Evolutionary conservation across 2,888 invertebrate species (phyloP), one percentile per base, ranked within the genome.

Genomic region (Meliscaeva auricollis): DNA sequence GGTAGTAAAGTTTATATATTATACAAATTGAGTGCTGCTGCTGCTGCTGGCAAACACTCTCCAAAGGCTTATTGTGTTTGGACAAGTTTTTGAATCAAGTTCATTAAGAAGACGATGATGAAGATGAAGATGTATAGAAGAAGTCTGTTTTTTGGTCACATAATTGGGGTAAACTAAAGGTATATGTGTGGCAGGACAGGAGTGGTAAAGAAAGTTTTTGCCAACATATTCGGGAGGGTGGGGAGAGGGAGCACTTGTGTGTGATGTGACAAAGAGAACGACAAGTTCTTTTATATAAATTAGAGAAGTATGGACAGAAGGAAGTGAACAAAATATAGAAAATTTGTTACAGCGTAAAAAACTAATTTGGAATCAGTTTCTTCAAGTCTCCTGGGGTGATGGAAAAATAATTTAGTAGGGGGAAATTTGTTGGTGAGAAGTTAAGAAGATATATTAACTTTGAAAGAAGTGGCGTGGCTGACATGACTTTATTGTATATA

Each of bases 1-100:
- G 79, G 79, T 70, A 69, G 26, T 5, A 8, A 62, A 26, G n/a
- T 15, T n/a, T 38, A 73, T 17, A 35, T 15, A 15, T 13, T 15
- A 4, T 52, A 52, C 2, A 17, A n/a, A 35, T 56, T 32, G 32
- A 68, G 46, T 76, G 56, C 30, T 48, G n/a, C n/a, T n/a, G n/a
- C n/a, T 26, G 26, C 26, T 26, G 26, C 4, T 15, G 15, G 41
- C 64, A 76, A 76, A 72, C 46, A 66, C 77, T 85, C 76, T 76
- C 26, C 9, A 41, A 72, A 85, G 72, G 72, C 76, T 85, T 58
- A 58, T 85, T 73, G n/a, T 38, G 38, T 48, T 30, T n/a, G 66
- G 58, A 54, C 26, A 84, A 84, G 54, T 85, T 84, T 84, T 76
- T 54, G 54, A 68, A 48, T 66, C 44, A 4, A 80, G 72, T 85